These are phyloP conservation scores for Morone saxatilis DNA, from an alignment of 2,113 vertebrate species.

Conservation along the genomic window DNA sequence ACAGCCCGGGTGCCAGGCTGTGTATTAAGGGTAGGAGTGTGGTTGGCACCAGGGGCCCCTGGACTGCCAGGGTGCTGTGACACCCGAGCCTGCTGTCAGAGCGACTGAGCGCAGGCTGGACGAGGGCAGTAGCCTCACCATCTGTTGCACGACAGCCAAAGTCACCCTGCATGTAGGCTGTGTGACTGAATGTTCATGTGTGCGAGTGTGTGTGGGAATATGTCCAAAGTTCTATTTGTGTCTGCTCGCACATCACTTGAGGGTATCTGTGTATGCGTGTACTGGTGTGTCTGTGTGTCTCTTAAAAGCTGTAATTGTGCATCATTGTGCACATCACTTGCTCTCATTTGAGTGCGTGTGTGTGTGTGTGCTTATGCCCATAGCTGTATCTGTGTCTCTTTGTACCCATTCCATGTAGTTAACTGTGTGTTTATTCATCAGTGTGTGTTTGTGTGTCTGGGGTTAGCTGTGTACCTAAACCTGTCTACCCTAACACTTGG, in stretches of 20 bases:
- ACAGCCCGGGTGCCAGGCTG: constrained; percentile 52
- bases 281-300: not conserved
- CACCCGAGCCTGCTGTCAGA: constrained; percentile 71
- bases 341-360: not conserved
- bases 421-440: not conserved
- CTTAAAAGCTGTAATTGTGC: not conserved
- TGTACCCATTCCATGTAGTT: not conserved
- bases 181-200: constrained; percentile 17
- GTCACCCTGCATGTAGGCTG: constrained; percentile 73
- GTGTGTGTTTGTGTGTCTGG: not conserved
- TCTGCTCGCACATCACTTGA: not conserved
- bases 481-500: not conserved
- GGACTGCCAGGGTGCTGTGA: constrained; percentile 63
- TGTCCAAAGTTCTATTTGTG: not conserved
- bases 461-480: not conserved
- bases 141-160: constrained; percentile 80
- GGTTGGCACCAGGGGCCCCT: constrained; percentile 54
- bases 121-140: constrained; percentile 76
- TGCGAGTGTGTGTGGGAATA: constrained; percentile 24
- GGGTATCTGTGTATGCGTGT: constrained; percentile 8
- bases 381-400: not conserved
- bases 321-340: too few relatives aligned
- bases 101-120: constrained; percentile 57
- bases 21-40: constrained; percentile 52
- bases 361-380: not conserved